Percentiles rank a stretch among this genome's conserved stretches.
Conservation (phyloP, 2,113 vertebrate genomes). For the Callipepla californica region DNA sequence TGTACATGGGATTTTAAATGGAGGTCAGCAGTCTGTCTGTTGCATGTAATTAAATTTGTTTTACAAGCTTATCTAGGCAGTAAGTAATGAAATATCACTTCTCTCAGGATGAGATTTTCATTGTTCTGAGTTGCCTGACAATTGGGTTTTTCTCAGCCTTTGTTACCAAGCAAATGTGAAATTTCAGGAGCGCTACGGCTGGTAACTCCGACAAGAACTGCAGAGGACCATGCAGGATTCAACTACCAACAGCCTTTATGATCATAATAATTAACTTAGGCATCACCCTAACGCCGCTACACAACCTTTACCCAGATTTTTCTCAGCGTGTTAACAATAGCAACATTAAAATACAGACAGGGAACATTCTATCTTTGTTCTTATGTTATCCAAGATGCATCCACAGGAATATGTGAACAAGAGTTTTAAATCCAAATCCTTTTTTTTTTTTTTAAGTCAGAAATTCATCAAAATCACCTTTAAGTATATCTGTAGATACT, state of each 20-base stretch:
- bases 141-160: constrained; percentile 38
- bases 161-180: constrained; percentile 22
- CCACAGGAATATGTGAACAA: background rate
- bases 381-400: background rate
- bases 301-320: background rate
- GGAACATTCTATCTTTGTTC: background rate
- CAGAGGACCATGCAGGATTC: background rate
- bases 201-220: constrained; percentile 5
- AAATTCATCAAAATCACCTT: background rate
- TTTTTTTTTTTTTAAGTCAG: background rate
- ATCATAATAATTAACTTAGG: background rate
- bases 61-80: constrained; percentile 68
- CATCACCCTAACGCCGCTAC: background rate
- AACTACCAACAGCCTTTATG: background rate
- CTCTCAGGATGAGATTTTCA: constrained; percentile 48
- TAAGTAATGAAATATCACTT: constrained; percentile 70
- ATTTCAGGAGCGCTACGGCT: background rate
- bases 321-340: background rate
- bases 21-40: constrained; percentile 57
- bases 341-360: background rate
- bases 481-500: background rate
- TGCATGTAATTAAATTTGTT: constrained; percentile 66
- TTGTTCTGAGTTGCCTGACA: constrained; percentile 46
- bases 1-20: constrained; percentile 56
- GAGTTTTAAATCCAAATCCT: background rate